Percentiles rank a stretch among this genome's conserved stretches.
Evolutionary conservation across 2,113 vertebrate genomes (phyloP).

Genomic region (Larimichthys crocea): DNA sequence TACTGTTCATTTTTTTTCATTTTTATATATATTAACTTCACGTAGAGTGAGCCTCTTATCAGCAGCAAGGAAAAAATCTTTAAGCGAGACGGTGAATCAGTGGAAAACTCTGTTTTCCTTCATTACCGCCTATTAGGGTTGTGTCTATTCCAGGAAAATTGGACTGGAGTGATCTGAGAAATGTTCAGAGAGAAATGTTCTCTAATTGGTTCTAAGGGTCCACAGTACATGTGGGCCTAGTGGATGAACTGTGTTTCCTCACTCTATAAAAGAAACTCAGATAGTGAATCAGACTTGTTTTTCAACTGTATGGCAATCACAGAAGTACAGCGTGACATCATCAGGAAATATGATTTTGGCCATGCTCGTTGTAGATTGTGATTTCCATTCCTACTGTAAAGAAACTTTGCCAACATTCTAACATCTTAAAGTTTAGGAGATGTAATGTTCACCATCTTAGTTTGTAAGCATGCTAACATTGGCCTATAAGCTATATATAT

Average conservation of each 20-base stretch:
- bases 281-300: conserved; percentile 39
- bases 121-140: conserved; percentile 71
- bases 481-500: too few species aligned
- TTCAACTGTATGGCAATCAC: conserved; percentile 35
- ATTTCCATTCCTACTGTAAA: not conserved
- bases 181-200: conserved; percentile 64
- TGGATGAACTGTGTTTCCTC: conserved; percentile 50
- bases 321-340: conserved; percentile 12
- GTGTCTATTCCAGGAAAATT: conserved; percentile 71
- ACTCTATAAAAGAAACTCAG: conserved; percentile 39
- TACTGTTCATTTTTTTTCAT: conserved; percentile 8
- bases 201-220: conserved; percentile 83
- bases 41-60: conserved; percentile 44
- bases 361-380: not conserved
- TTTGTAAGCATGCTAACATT: not conserved
- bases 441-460: not conserved
- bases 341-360: not conserved
- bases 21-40: conserved; percentile 34
- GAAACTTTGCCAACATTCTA: too few species aligned
- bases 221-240: conserved; percentile 35
- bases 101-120: conserved; percentile 70
- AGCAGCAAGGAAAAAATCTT: conserved; percentile 38
- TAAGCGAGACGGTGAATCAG: conserved; percentile 48
- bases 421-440: not conserved
- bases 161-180: conserved; percentile 67